Percentiles rank a stretch among this genome's conserved stretches.
Evolutionary conservation across 2,888 invertebrate genomes (phyloP).

Genomic region (Cephalotes varians): DNA sequence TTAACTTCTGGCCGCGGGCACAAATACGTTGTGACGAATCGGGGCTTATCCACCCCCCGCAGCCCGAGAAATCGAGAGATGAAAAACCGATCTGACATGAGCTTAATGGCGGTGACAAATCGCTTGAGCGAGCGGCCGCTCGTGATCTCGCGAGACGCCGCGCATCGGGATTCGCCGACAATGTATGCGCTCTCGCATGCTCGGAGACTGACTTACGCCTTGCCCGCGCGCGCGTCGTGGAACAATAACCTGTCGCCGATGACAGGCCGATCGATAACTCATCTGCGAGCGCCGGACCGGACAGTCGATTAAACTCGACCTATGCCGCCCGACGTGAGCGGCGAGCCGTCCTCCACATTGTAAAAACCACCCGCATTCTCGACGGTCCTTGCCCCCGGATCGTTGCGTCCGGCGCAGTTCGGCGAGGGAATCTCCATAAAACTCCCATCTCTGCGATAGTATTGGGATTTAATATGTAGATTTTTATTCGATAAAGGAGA

Average conservation of each 20-base stretch:
- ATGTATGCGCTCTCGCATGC: slow-evolving; percentile 28
- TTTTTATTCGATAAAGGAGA: neutral
- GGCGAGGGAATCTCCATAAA: slow-evolving; percentile 28
- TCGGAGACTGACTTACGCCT: slow-evolving; percentile 56
- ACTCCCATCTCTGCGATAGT: slow-evolving; percentile 2
- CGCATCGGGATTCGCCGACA: slow-evolving; percentile 18
- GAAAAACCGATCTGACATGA: slow-evolving; percentile 53
- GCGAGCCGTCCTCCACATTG: slow-evolving; percentile 43
- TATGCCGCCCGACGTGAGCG: slow-evolving; percentile 49
- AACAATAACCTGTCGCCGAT: slow-evolving; percentile 74
- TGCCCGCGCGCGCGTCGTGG: slow-evolving; percentile 66
- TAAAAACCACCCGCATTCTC: slow-evolving; percentile 52
- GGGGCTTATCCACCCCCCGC: slow-evolving; percentile 32
- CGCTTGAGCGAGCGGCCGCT: slow-evolving; percentile 30
- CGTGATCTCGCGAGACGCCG: slow-evolving; percentile 41
- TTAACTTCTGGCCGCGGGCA: slow-evolving; percentile 41
- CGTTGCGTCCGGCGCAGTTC: slow-evolving; percentile 40
- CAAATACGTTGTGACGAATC: slow-evolving; percentile 48
- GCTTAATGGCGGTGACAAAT: slow-evolving; percentile 59
- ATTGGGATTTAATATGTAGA: neutral
- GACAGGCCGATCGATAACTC: slow-evolving; percentile 73
- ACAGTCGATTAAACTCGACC: slow-evolving; percentile 72
- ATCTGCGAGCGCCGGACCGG: slow-evolving; percentile 61
- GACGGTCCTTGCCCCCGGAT: slow-evolving; percentile 51
- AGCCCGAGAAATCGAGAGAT: slow-evolving; percentile 37